These are phyloP conservation scores for Troilus luridus DNA, from an alignment of 2,888 invertebrate genomes.

Conservation along the genomic window DNA sequence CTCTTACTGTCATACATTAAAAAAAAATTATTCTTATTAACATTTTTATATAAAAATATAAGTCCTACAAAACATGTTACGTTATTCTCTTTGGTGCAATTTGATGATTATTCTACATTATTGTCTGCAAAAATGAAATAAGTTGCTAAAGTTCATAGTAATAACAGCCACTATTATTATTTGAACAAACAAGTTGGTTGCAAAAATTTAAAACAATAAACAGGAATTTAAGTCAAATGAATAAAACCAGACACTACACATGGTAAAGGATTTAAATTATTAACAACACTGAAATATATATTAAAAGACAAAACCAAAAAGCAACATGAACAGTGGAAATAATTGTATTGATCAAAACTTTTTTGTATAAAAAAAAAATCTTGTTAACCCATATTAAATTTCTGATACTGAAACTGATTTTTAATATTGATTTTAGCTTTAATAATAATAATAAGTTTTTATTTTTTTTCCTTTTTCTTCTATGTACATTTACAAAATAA, in stretches of 20 bases:
- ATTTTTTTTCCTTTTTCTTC: too few species aligned
- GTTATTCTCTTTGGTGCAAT: background rate
- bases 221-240: background rate
- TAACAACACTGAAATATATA: background rate
- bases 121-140: background rate
- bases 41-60: background rate
- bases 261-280: background rate
- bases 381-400: background rate
- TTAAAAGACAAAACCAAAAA: background rate
- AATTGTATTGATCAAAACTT: constrained; percentile 24
- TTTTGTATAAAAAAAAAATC: background rate
- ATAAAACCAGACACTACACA: background rate
- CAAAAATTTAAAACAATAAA: background rate
- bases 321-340: background rate
- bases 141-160: background rate
- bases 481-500: too few species aligned
- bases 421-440: background rate
- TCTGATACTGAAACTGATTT: background rate
- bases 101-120: background rate
- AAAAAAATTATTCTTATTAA: background rate
- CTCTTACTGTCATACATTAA: background rate
- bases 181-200: background rate
- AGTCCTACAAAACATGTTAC: background rate
- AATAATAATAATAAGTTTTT: too few species aligned
- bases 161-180: background rate